Evolutionary conservation across 1,140 invertebrate genomes (phyloP).

Genomic region (Rhynchophorus ferrugineus): DNA sequence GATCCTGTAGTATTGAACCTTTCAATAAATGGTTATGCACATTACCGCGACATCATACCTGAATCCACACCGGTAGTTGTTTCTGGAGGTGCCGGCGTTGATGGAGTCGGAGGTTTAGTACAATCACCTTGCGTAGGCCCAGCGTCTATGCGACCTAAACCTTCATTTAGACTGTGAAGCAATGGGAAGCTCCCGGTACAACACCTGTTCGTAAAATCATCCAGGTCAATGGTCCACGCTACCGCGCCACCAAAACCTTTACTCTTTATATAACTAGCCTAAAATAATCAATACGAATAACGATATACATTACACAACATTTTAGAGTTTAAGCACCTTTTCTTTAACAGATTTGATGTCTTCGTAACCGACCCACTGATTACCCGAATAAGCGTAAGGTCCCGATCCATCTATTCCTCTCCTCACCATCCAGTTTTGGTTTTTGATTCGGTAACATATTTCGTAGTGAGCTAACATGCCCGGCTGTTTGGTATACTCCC

Average conservation of each 20-base stretch:
- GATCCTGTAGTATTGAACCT: not conserved
- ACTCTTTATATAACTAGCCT: conserved; percentile 63
- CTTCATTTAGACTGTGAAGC: conserved; percentile 63
- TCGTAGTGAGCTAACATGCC: conserved; percentile 88
- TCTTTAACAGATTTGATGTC: conserved; percentile 64
- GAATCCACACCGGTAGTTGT: conserved; percentile 53
- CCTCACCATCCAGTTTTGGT: conserved; percentile 51
- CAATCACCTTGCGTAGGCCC: conserved; percentile 51
- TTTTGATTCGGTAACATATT: conserved; percentile 68
- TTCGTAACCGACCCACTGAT: conserved; percentile 91
- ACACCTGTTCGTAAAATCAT: conserved; percentile 79
- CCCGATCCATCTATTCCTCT: conserved; percentile 49
- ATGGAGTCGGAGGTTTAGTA: conserved; percentile 54
- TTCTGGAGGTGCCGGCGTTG: conserved; percentile 63
- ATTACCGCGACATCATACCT: no score
- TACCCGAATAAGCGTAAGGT: conserved; percentile 68
- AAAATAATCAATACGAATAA: conserved; percentile 2
- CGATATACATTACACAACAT: not conserved
- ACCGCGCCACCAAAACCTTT: conserved; percentile 71
- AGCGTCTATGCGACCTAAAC: conserved; percentile 57
- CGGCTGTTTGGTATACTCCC: conserved; percentile 77
- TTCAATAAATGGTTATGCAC: not conserved
- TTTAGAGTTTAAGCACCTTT: conserved; percentile 62
- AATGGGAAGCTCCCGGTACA: conserved; percentile 70
- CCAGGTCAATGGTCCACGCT: conserved; percentile 87